A percentile compares a stretch with the other conserved stretches of the same genome.
Conservation (phyloP, 1,140 invertebrate species). For the Cyrtorhinus lividipennis region DNA sequence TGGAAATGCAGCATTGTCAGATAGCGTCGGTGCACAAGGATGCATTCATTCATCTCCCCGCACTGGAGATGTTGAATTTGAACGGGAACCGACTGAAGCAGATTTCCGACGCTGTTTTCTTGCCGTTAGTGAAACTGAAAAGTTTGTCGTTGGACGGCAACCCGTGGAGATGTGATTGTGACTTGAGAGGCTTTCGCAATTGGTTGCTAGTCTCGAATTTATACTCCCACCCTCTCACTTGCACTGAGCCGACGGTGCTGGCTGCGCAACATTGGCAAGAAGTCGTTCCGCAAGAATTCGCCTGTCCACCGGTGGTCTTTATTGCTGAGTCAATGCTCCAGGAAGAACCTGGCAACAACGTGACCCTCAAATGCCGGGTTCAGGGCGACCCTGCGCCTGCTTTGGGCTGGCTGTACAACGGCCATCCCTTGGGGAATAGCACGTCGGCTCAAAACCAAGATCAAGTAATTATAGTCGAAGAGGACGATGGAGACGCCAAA, state of each 20-base stretch:
- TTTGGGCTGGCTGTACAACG: constrained; percentile 66
- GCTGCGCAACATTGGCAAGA: constrained; percentile 48
- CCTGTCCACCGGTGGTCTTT: constrained; percentile 51
- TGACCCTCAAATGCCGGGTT: constrained; percentile 63
- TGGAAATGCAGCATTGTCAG: constrained; percentile 62
- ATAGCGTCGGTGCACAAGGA: constrained; percentile 52
- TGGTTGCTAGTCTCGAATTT: constrained; percentile 60
- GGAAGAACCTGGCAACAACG: constrained; percentile 54
- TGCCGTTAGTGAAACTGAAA: constrained; percentile 51
- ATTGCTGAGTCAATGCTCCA: constrained; percentile 45
- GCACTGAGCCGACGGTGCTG: constrained; percentile 42
- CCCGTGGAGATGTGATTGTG: constrained; percentile 77
- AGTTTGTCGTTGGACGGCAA: constrained; percentile 68
- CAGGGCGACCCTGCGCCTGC: constrained; percentile 68
- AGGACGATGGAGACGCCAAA: constrained; percentile 26
- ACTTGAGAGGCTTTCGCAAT: constrained; percentile 58
- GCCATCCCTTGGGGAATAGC: constrained; percentile 31
- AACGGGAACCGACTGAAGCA: constrained; percentile 51
- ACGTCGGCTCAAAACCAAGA: constrained; percentile 31
- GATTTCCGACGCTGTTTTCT: constrained; percentile 46
- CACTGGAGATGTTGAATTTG: constrained; percentile 53
- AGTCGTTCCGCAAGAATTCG: constrained; percentile 49
- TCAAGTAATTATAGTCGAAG: constrained; percentile 31
- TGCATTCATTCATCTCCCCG: constrained; percentile 48
- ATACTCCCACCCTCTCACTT: constrained; percentile 47